Percentiles rank a stretch among this genome's conserved stretches.
These are phyloP conservation scores for Bryconaethiops microstoma DNA, from an alignment of 2,797 vertebrate species.

Conservation along the genomic window DNA sequence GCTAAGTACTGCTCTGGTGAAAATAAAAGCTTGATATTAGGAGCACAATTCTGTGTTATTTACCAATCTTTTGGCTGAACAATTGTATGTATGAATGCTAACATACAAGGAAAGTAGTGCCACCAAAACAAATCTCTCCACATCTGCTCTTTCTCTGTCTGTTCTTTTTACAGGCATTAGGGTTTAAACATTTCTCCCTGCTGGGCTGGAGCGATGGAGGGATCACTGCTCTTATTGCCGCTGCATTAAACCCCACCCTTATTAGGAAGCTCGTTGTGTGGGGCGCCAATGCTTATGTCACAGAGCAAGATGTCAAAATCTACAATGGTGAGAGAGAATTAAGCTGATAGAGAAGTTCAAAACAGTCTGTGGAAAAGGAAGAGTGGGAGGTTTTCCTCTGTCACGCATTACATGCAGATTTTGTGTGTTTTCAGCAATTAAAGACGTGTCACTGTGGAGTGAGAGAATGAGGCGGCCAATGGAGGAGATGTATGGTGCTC, in stretches of 20 bases:
- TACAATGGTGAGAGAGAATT: slow-evolving; percentile 75
- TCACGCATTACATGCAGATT: not conserved
- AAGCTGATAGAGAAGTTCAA: not conserved
- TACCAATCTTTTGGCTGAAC: no score
- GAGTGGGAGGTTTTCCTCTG: not conserved
- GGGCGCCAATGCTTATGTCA: slow-evolving; percentile 84
- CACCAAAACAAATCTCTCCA: no score
- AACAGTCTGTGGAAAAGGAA: not conserved
- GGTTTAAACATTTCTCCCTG: slow-evolving; percentile 84
- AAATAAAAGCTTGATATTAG: no score
- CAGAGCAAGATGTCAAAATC: slow-evolving; percentile 80
- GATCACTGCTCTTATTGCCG: slow-evolving; percentile 85
- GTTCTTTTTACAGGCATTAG: slow-evolving; percentile 72
- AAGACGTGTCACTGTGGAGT: slow-evolving; percentile 89
- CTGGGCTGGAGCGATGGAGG: slow-evolving; percentile 93
- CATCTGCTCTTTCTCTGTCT: not conserved
- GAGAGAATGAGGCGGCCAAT: slow-evolving; percentile 81
- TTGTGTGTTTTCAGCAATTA: slow-evolving; percentile 74
- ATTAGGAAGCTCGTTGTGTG: slow-evolving; percentile 86
- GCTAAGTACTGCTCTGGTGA: no score
- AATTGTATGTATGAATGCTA: no score
- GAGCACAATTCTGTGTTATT: no score
- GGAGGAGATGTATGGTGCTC: slow-evolving; percentile 85
- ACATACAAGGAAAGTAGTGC: no score
- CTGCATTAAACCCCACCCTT: slow-evolving; percentile 78